These are phyloP conservation scores for Odontothrips loti DNA, from an alignment of 2,888 invertebrate species.

Conservation along the genomic window DNA sequence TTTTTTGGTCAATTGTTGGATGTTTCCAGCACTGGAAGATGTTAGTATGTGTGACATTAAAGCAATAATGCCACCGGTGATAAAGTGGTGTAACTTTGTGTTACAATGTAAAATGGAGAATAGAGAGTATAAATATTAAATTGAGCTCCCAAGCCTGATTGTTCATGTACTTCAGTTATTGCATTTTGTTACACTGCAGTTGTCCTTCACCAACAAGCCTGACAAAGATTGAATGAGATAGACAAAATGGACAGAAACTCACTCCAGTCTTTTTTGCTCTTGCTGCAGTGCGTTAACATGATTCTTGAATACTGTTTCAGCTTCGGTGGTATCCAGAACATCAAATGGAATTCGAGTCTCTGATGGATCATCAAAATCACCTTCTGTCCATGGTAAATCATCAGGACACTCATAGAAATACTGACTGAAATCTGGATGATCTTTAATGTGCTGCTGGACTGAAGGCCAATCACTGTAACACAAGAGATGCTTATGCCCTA, in stretches of 20 bases:
- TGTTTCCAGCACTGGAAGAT: too few relatives aligned
- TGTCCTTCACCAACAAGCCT: neutral
- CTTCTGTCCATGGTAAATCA: constrained; percentile 72
- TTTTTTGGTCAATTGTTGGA: neutral
- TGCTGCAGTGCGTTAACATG: constrained; percentile 87
- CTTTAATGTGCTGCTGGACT: constrained; percentile 77
- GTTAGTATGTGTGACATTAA: too few relatives aligned
- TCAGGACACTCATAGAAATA: constrained; percentile 85
- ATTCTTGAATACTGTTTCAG: constrained; percentile 86
- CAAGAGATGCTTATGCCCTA: too few relatives aligned
- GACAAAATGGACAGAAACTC: constrained; percentile 48
- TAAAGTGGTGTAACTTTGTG: too few relatives aligned
- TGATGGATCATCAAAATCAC: constrained; percentile 56
- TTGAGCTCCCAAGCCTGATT: too few relatives aligned
- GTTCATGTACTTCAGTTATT: too few relatives aligned
- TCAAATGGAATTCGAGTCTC: constrained; percentile 86
- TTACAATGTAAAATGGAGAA: too few relatives aligned
- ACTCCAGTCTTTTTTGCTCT: constrained; percentile 89
- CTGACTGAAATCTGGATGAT: constrained; percentile 88
- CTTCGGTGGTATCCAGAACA: constrained; percentile 84
- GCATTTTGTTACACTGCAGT: too few relatives aligned
- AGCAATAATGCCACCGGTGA: too few relatives aligned
- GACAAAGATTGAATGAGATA: neutral
- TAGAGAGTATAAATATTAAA: too few relatives aligned
- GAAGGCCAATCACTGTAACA: constrained; percentile 77